Percentiles rank a stretch among this genome's conserved stretches.
phyloP scores from a whole-genome alignment of 2,888 invertebrate species.

The Habrosyne pyritoides region DNA sequence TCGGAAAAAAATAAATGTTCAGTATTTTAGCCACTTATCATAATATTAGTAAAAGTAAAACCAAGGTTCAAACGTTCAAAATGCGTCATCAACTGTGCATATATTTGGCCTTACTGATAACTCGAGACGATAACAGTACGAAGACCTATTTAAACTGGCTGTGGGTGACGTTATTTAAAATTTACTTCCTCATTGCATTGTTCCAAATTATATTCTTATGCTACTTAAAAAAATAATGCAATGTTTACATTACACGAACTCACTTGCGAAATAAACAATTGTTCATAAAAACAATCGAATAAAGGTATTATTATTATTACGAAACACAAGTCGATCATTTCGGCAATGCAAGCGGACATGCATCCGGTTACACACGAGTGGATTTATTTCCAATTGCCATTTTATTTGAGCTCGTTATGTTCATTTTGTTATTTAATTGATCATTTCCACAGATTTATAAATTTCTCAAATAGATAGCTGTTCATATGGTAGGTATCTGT shows the following conservation, averaged over 20 bases:
- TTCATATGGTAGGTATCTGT: too few relatives aligned
- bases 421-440: too few relatives aligned
- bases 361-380: neutral
- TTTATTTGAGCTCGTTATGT: neutral
- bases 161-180: neutral
- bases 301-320: neutral
- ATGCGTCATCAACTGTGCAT: neutral
- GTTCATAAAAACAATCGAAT: neutral
- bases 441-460: too few relatives aligned
- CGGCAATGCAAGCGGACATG: neutral
- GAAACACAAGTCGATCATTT: neutral
- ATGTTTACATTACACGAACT: neutral
- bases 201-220: neutral
- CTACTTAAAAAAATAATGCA: neutral
- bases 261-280: neutral
- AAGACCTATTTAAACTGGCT: neutral
- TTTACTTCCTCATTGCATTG: neutral
- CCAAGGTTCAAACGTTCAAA: neutral
- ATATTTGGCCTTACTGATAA: neutral
- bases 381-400: neutral
- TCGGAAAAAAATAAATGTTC: too few relatives aligned
- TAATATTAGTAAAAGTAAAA: neutral
- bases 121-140: neutral
- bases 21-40: too few relatives aligned
- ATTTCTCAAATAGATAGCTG: too few relatives aligned